These are phyloP conservation scores for Crossocerus cetratus DNA, from an alignment of 2,888 invertebrate species.

Conservation along the genomic window DNA sequence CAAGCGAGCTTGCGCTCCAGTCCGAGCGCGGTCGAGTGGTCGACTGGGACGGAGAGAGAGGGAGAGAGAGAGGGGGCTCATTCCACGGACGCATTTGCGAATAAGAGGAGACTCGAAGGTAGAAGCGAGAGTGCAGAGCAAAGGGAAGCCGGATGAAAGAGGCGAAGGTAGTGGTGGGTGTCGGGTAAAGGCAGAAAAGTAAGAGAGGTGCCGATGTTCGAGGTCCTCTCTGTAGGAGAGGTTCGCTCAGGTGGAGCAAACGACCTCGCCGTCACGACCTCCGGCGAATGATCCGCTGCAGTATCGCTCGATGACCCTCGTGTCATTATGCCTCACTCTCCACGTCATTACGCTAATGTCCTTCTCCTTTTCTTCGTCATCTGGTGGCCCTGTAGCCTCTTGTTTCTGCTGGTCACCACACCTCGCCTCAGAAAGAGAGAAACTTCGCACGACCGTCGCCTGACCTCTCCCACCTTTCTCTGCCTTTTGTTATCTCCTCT, in stretches of 20 bases:
- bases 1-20: constrained; percentile 58
- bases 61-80: constrained; percentile 51
- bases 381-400: constrained; percentile 21
- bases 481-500: no score
- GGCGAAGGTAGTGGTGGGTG: constrained; percentile 24
- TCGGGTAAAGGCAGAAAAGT: constrained; percentile 1
- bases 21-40: not conserved
- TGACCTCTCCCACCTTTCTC: no score
- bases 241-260: constrained; percentile 53
- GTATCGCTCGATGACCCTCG: constrained; percentile 70
- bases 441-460: constrained; percentile 43
- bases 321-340: constrained; percentile 67
- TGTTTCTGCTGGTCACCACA: constrained; percentile 45
- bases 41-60: no score
- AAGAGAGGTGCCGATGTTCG: constrained; percentile 14
- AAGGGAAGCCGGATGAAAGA: constrained; percentile 43
- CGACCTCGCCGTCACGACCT: constrained; percentile 55
- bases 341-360: constrained; percentile 69
- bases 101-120: constrained; percentile 39
- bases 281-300: constrained; percentile 54
- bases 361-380: constrained; percentile 52
- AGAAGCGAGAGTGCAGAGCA: constrained; percentile 20
- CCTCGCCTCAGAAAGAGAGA: constrained; percentile 38
- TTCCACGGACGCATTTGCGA: constrained; percentile 67
- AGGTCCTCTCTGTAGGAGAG: constrained; percentile 34